phyloP scores from a whole-genome alignment of 2,888 invertebrate species.

The Smittia sp. region DNA sequence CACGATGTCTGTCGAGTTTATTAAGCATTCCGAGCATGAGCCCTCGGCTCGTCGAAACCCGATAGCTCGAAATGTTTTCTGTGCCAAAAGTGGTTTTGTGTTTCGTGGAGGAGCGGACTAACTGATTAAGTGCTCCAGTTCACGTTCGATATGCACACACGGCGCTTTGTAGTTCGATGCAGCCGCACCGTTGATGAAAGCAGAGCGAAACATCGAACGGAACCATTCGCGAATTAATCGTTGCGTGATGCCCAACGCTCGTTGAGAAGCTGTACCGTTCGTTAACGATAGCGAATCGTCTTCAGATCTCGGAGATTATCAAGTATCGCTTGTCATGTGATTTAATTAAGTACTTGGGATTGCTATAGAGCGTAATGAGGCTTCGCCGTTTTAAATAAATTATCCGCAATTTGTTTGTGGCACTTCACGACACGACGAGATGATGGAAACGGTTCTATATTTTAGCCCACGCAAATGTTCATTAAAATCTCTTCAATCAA shows the following conservation, averaged over 20 bases:
- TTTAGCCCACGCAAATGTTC: constrained; percentile 31
- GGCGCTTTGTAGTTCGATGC: not conserved
- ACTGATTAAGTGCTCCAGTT: constrained; percentile 39
- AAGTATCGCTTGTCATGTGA: constrained; percentile 10
- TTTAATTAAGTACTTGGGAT: constrained; percentile 12
- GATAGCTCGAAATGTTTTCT: constrained; percentile 3
- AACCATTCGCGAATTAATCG: constrained; percentile 22
- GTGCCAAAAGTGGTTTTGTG: not conserved
- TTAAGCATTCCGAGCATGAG: constrained; percentile 19
- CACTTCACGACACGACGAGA: constrained; percentile 1
- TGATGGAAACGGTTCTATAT: constrained; percentile 21
- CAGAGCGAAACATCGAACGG: not conserved
- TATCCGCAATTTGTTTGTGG: constrained; percentile 16
- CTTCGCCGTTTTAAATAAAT: constrained; percentile 6
- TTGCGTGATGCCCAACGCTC: constrained; percentile 25
- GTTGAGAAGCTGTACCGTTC: not conserved
- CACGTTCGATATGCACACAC: constrained; percentile 28
- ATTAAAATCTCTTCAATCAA: constrained; percentile 34
- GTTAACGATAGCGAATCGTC: not conserved
- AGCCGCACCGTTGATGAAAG: not conserved
- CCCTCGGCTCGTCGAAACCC: not conserved
- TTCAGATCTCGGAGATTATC: not conserved
- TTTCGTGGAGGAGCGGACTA: not conserved
- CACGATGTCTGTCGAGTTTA: not conserved
- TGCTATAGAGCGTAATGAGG: not conserved